A percentile compares a stretch with the other conserved stretches of the same genome.
These are phyloP conservation scores for Polymixis lichenea DNA, from an alignment of 2,888 invertebrate genomes.

Conservation along the genomic window DNA sequence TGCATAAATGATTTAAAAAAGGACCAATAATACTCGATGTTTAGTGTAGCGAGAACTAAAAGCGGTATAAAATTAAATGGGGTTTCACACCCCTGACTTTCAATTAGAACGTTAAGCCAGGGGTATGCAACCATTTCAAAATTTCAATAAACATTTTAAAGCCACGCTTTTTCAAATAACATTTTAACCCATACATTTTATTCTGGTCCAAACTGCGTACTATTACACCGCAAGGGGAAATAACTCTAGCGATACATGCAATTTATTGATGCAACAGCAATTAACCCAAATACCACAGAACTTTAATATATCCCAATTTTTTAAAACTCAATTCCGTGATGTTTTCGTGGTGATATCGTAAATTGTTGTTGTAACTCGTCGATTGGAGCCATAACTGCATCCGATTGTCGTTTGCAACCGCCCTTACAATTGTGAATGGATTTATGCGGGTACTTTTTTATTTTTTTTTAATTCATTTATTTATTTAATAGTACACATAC, in stretches of 20 bases:
- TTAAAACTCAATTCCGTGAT: constrained; percentile 60
- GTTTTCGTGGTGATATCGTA: constrained; percentile 61
- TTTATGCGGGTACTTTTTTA: no score
- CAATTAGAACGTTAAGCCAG: constrained; percentile 1
- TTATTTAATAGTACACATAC: no score
- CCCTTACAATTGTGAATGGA: constrained; percentile 65
- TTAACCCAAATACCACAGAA: constrained; percentile 64
- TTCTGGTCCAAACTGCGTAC: constrained; percentile 22
- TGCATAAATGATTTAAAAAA: background rate
- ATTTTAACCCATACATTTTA: constrained; percentile 24
- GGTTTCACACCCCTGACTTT: background rate
- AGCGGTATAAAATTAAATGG: background rate
- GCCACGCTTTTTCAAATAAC: constrained; percentile 2
- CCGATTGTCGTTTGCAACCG: constrained; percentile 61
- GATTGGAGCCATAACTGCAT: constrained; percentile 59
- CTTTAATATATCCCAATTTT: constrained; percentile 53
- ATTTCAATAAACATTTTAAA: constrained; percentile 21
- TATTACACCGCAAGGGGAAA: constrained; percentile 50
- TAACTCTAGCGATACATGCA: constrained; percentile 51
- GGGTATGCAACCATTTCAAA: constrained; percentile 1
- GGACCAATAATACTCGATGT: background rate
- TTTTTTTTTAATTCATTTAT: no score
- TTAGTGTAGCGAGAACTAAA: background rate
- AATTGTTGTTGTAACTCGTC: constrained; percentile 56
- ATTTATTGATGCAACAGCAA: constrained; percentile 60